phyloP scores from a whole-genome alignment of 1,140 invertebrate species.

The Zaprionus capensis region DNA sequence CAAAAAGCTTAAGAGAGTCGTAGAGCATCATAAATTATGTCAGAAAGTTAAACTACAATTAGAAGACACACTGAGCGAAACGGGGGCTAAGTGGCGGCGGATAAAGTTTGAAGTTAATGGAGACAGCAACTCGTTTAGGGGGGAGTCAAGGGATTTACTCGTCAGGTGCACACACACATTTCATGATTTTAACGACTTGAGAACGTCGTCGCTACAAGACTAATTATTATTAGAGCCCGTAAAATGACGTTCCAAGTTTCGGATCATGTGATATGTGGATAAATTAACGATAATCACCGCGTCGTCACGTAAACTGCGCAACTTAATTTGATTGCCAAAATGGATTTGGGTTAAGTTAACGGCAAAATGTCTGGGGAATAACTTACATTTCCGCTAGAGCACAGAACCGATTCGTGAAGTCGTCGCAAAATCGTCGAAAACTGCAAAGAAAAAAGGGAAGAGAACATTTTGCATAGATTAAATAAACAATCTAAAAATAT shows the following conservation, averaged over 20 bases:
- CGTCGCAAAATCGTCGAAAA: conserved; percentile 29
- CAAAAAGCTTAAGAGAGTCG: conserved; percentile 34
- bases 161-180: conserved; percentile 36
- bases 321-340: conserved; percentile 28
- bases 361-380: conserved; percentile 3
- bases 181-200: conserved; percentile 58
- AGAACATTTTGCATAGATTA: conserved; percentile 59
- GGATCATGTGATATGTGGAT: conserved; percentile 53
- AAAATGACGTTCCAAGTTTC: conserved; percentile 45
- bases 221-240: conserved; percentile 69
- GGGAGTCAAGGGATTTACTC: not conserved
- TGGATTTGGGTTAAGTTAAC: conserved; percentile 59
- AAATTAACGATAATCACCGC: conserved; percentile 52
- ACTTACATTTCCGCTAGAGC: conserved; percentile 65
- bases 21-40: conserved; percentile 72
- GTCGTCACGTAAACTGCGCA: conserved; percentile 38
- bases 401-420: conserved; percentile 29
- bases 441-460: conserved; percentile 46
- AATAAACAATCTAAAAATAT: conserved; percentile 46
- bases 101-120: conserved; percentile 8
- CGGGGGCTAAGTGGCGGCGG: not conserved
- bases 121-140: not conserved
- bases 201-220: conserved; percentile 38
- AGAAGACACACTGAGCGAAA: conserved; percentile 52
- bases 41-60: conserved; percentile 77